Base-by-base conservation (phyloP, 1,140 invertebrate genomes). In the Heliconius melpomene region DNA sequence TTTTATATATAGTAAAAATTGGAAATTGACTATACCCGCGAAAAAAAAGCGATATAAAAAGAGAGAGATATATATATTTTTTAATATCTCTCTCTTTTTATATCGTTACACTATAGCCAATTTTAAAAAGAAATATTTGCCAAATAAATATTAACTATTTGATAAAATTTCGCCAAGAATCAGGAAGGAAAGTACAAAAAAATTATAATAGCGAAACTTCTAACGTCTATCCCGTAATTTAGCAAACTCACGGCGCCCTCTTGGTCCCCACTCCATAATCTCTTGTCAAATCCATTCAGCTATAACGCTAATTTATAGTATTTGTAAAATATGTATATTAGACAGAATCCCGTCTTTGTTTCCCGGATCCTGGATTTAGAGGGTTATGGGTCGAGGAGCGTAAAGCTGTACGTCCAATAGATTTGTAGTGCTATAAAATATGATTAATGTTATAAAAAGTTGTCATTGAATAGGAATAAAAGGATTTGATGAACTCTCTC, bases 221-320 rank as follows among this genome's bases (percentile, higher is more conserved):
- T 13, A 66, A 29, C 60, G 6, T 66, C 8, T 26, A 29, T n/a
- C 9, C 26, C 0, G 26, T 66, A 66, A 66, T 66, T 66, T 66
- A 57, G n/a, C 23, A 29, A 66, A 29, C 60, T 29, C 60, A 66
- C 26, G 60, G 11, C 26, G 60, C 60, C 9, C 60, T 66, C 13
- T 66, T 66, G 32, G 38, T 29, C 38, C 60, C 29, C 60, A 70
- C 36, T 77, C 66, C 54, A 77, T 71, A 70, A 77, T 29, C 57
- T 76, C 75, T 38, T 40, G 74, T 80, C 75, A 80, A 74, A 66
- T 77, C 75, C 75, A 80, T 66, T 40, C 71, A 60, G 72, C 75
- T 77, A 80, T 80, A 77, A 80, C 52, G 38, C 57, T 70, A 79
- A 79, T 79, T 79, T 79, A 79, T 79, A 32, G 50, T 70, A 70